Base-by-base conservation (phyloP, 2,113 vertebrate species). In the Prietella phreatophila region DNA sequence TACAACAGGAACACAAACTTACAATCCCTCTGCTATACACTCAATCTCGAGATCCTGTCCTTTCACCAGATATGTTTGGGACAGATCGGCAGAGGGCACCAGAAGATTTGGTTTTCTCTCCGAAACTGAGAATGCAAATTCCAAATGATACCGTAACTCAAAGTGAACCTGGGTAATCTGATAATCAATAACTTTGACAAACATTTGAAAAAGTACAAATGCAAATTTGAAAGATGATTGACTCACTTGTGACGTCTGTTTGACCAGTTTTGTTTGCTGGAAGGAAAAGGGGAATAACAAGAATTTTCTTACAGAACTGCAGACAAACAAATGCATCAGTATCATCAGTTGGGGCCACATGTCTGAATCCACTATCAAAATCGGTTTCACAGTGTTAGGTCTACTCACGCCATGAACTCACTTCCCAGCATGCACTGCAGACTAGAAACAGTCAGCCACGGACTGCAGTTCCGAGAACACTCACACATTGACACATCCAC, bases 1-100 rank as follows among this genome's bases (percentile, higher is more conserved):
- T 65, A 42, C 1, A 84, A 47, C 17, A 60, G 33, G 79, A 36
- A 55, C 33, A n/a, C 1, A n/a, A 93, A 97, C 98, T 95, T 95
- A 99, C 98, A 97, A 94, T 93, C 98, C 98, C 91, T 96, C 95
- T n/a, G 98, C 96, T 87, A 99, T 97, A 47, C 98, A 99, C 91
- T 99, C 97, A 0, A 99, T 95, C 67, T 96, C 89, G 82, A 99
- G 94, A 19, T 93, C 92, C 1, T 95, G 93, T 90, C 96, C 97
- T 92, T 96, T 96, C 93, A 98, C 93, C 89, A 97, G 92, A 87
- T 93, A 93, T 84, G 95, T 93, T 19, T 93, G 87, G 0, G 96
- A 95, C 82, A 94, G 94, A 11, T 93, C 93, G 92, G 96, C 96
- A 92, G 96, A 95, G 91, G 98, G 97, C 90, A 97, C 94, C 92